These are phyloP conservation scores for Parasteatoda lunata DNA, from an alignment of 2,888 invertebrate genomes.

Conservation along the genomic window DNA sequence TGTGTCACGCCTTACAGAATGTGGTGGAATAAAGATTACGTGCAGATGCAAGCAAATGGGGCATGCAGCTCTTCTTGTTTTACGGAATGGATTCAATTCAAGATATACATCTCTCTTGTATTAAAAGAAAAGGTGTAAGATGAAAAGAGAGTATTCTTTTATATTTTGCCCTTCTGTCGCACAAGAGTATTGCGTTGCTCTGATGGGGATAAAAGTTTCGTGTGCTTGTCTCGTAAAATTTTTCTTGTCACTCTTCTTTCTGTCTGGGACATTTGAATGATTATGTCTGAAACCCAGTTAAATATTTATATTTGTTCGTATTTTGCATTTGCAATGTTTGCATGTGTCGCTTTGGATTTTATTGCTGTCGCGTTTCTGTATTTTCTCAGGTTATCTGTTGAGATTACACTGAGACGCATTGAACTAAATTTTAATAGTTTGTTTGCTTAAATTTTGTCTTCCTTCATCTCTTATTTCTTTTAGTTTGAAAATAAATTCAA, in stretches of 20 bases:
- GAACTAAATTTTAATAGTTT: too few relatives aligned
- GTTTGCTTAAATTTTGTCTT: too few relatives aligned
- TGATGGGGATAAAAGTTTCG: not conserved
- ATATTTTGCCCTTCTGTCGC: conserved; percentile 6
- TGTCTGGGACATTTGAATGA: not conserved
- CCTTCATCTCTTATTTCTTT: too few relatives aligned
- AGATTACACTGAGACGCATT: too few relatives aligned
- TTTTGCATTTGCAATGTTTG: too few relatives aligned
- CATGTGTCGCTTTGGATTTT: too few relatives aligned
- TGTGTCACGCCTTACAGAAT: conserved; percentile 29
- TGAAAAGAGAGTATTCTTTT: conserved; percentile 1
- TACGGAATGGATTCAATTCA: conserved; percentile 14
- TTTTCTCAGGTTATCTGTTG: too few relatives aligned
- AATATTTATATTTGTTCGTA: too few relatives aligned
- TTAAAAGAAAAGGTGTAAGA: not conserved
- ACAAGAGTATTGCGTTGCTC: not conserved
- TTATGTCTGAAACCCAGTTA: not conserved
- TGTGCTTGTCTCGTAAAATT: not conserved
- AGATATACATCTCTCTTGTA: not conserved
- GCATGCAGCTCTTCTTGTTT: not conserved
- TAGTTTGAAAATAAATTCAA: too few relatives aligned
- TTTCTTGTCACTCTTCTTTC: not conserved
- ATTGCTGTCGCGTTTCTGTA: too few relatives aligned
- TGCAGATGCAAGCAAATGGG: conserved; percentile 38
- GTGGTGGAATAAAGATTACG: conserved; percentile 41